Conservation (phyloP, 2,797 vertebrate genomes). For the Manis crassicaudata region DNA sequence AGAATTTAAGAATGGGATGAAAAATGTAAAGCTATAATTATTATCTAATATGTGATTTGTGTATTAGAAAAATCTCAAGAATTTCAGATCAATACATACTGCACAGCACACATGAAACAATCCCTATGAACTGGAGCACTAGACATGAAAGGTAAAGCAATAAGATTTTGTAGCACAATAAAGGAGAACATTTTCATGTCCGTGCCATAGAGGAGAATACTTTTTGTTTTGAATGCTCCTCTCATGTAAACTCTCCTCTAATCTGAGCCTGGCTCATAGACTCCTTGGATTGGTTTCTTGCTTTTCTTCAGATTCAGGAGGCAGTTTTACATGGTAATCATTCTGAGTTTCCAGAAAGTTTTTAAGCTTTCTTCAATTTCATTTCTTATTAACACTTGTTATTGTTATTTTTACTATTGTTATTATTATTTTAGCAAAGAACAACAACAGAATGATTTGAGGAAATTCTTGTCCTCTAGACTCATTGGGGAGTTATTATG, state of each 20-base stretch:
- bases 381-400: constrained; percentile 9
- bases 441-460: background rate
- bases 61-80: background rate
- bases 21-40: background rate
- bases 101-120: background rate
- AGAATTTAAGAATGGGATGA: background rate
- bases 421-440: background rate
- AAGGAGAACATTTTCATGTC: background rate
- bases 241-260: background rate
- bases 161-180: background rate
- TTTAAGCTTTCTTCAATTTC: background rate
- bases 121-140: background rate
- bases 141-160: background rate
- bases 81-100: background rate
- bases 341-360: background rate
- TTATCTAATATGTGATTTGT: background rate
- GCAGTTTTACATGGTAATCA: background rate
- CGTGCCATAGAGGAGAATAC: too few species aligned
- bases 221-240: too few species aligned
- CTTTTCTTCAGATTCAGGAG: background rate
- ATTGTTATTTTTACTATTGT: background rate
- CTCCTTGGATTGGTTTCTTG: background rate
- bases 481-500: background rate
- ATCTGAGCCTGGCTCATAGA: background rate
- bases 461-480: background rate